Evolutionary conservation across 1,140 invertebrate genomes (phyloP).

Genomic region (Globodera rostochiensis): DNA sequence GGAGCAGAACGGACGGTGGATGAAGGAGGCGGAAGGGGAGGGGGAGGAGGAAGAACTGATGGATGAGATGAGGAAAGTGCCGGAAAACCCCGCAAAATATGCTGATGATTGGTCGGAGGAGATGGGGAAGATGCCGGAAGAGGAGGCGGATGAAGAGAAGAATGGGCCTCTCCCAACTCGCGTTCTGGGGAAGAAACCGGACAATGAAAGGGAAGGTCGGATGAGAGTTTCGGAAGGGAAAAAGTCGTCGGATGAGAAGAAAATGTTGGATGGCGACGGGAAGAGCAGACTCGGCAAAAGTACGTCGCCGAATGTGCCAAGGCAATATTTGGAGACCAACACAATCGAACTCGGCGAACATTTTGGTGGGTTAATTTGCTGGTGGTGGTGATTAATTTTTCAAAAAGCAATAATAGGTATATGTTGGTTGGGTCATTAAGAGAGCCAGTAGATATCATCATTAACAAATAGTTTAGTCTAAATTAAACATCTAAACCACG

Average conservation of each 20-base stretch:
- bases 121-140: not conserved
- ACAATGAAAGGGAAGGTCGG: no score
- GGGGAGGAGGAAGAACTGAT: not conserved
- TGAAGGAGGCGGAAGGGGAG: not conserved
- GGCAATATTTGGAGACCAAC: not conserved
- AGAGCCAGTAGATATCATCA: no score
- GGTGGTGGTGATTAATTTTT: not conserved
- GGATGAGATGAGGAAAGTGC: not conserved
- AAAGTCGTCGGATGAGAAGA: not conserved
- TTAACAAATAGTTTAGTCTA: no score
- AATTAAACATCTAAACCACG: not conserved
- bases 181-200: not conserved
- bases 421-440: no score
- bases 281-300: not conserved
- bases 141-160: not conserved
- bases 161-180: not conserved
- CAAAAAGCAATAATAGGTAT: no score
- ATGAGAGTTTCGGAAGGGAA: not conserved
- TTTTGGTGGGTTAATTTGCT: not conserved
- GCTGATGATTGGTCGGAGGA: not conserved
- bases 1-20: not conserved
- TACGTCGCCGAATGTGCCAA: not conserved
- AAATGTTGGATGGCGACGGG: not conserved
- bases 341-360: not conserved
- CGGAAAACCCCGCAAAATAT: not conserved